A percentile compares a stretch with the other conserved stretches of the same genome.
Evolutionary conservation across 2,888 invertebrate species (phyloP).

Genomic region (Limnephilus lunatus): DNA sequence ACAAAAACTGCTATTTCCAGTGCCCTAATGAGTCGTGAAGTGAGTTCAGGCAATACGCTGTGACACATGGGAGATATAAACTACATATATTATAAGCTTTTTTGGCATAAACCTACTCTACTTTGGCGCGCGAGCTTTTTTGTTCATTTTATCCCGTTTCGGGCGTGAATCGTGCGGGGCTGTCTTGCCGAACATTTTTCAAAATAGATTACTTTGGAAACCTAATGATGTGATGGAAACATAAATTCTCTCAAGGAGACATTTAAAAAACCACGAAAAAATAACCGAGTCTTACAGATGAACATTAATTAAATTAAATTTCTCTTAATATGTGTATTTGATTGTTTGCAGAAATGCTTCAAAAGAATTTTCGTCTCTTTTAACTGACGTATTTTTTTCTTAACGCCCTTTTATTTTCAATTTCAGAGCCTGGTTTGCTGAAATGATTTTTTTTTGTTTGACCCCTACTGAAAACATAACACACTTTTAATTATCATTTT

Average conservation of each 20-base stretch:
- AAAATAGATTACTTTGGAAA: not conserved
- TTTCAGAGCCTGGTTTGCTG: no score
- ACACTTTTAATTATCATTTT: no score
- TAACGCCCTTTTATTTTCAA: no score
- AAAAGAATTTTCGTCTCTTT: no score
- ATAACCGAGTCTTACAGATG: not conserved
- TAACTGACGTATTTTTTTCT: no score
- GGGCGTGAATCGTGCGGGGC: not conserved
- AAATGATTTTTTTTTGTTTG: no score
- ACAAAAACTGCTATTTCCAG: constrained; percentile 50
- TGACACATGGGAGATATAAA: constrained; percentile 42
- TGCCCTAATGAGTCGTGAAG: constrained; percentile 62
- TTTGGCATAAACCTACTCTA: constrained; percentile 13
- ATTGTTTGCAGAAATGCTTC: no score
- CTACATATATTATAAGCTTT: constrained; percentile 36
- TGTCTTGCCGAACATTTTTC: not conserved
- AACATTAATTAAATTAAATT: not conserved
- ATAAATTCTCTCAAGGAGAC: not conserved
- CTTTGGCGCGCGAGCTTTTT: constrained; percentile 25
- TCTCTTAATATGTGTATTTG: no score
- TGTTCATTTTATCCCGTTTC: not conserved
- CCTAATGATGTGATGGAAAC: not conserved
- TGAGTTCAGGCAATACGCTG: constrained; percentile 48
- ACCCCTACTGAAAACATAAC: no score
- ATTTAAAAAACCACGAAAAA: not conserved